These are phyloP conservation scores for Helicoverpa assulta DNA, from an alignment of 2,888 invertebrate genomes.

Conservation along the genomic window DNA sequence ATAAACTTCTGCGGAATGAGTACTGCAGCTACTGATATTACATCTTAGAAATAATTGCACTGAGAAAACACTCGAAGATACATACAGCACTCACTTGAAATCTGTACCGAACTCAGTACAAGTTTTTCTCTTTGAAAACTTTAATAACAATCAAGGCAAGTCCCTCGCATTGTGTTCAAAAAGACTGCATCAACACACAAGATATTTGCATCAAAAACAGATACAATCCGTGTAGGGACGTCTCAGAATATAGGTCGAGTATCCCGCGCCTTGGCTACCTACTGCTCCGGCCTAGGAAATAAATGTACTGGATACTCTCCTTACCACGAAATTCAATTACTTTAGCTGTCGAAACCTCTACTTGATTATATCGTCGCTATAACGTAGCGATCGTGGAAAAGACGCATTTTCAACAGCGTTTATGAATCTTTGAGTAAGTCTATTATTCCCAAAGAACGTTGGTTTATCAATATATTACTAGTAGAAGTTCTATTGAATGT, in stretches of 20 bases:
- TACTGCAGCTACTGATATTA: conserved; percentile 2
- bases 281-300: conserved; percentile 44
- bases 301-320: conserved; percentile 44
- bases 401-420: conserved; percentile 4
- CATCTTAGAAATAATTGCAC: conserved; percentile 3
- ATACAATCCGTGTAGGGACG: conserved; percentile 75
- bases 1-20: not conserved
- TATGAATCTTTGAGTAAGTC: conserved; percentile 24
- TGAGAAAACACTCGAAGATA: conserved; percentile 2
- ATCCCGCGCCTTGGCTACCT: conserved; percentile 61
- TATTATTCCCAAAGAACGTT: not conserved
- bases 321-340: conserved; percentile 23
- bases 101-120: conserved; percentile 7
- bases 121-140: conserved; percentile 36
- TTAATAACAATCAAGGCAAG: conserved; percentile 55
- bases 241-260: conserved; percentile 80
- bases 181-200: conserved; percentile 66
- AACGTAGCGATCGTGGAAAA: conserved; percentile 7
- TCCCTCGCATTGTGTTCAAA: conserved; percentile 55
- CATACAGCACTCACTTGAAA: conserved; percentile 7
- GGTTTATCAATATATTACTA: conserved; percentile 22
- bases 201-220: conserved; percentile 79
- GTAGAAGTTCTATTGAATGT: conserved; percentile 4
- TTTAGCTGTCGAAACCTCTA: conserved; percentile 30
- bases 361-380: conserved; percentile 19